Conservation (phyloP, 2,113 vertebrate species). For the Calidris pygmaea region DNA sequence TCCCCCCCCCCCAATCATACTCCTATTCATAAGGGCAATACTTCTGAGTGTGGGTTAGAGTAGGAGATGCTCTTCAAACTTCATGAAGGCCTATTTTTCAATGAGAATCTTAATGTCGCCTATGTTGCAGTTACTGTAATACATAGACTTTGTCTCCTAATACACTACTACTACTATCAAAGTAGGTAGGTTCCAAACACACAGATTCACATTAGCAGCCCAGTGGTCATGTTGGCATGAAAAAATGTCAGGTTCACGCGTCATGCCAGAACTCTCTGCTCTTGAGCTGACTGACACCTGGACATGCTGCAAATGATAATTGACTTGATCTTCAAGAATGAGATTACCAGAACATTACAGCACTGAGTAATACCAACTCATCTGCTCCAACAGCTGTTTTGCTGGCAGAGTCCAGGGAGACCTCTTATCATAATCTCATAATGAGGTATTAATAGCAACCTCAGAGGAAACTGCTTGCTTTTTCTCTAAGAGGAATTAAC, state of each 20-base stretch:
- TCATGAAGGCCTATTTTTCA: background rate
- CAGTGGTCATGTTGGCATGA: background rate
- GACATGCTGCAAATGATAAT: background rate
- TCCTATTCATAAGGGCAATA: background rate
- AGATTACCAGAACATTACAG: background rate
- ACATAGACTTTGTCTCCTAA: background rate
- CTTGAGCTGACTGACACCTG: background rate
- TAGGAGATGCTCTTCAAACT: background rate
- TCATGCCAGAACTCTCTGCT: background rate
- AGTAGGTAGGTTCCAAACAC: background rate
- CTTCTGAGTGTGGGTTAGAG: background rate
- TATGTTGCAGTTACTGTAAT: background rate
- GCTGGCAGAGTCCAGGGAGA: background rate
- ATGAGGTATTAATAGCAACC: constrained; percentile 19
- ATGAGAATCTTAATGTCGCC: background rate
- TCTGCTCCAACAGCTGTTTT: background rate
- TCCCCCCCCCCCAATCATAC: background rate
- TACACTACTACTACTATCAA: background rate
- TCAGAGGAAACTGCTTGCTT: background rate
- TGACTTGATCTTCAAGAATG: background rate
- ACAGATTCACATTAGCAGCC: background rate
- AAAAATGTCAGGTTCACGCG: background rate
- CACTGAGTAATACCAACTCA: background rate
- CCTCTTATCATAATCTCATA: constrained; percentile 2
- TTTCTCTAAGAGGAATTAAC: background rate